A percentile compares a stretch with the other conserved stretches of the same genome.
Conservation (phyloP, 2,113 vertebrate species). For the Drymodes brunneopygia region DNA sequence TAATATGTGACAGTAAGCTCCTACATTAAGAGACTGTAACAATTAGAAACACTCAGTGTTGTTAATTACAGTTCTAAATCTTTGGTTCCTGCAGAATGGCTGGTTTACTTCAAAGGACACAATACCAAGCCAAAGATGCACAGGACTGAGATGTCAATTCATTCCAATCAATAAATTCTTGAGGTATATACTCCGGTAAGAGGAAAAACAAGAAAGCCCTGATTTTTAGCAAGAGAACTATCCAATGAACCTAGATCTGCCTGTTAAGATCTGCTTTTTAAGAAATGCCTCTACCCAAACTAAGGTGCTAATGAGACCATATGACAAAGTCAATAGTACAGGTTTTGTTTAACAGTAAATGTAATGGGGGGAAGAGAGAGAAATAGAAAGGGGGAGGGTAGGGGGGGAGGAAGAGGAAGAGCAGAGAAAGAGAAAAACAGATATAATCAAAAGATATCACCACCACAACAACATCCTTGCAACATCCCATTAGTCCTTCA, state of each 20-base stretch:
- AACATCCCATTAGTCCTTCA: too few species aligned
- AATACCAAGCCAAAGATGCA: neutral
- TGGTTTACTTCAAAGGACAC: neutral
- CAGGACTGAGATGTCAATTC: neutral
- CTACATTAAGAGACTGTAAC: neutral
- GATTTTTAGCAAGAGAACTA: neutral
- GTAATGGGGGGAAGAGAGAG: fast-evolving
- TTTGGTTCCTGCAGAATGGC: neutral
- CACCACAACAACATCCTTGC: neutral
- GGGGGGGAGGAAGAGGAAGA: neutral
- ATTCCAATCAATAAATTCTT: neutral
- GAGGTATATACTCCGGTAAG: neutral
- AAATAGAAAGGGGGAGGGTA: fast-evolving
- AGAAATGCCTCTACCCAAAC: neutral
- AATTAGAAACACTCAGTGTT: neutral
- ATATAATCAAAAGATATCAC: neutral
- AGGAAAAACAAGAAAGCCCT: neutral
- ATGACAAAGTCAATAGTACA: neutral
- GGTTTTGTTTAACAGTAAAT: neutral
- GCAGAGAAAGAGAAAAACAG: neutral
- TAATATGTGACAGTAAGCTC: neutral
- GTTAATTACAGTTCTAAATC: neutral
- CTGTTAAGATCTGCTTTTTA: neutral
- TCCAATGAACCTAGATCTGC: neutral
- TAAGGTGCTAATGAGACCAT: neutral